Evolutionary conservation across 2,113 vertebrate genomes (phyloP), one percentile per base, ranked within the genome.

Genomic region (Tinamus guttatus): DNA sequence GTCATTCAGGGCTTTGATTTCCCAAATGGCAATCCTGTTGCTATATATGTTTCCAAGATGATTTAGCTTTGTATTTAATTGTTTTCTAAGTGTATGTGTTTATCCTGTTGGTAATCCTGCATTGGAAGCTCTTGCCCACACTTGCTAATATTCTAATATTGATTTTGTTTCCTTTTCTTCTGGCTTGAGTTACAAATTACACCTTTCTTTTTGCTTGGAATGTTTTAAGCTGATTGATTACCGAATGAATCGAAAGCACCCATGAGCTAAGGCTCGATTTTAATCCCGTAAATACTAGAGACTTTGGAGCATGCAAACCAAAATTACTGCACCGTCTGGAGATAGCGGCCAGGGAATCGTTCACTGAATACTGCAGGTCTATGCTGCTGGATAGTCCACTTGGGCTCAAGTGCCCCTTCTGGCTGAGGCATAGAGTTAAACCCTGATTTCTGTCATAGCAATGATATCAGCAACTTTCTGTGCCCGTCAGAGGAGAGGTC

Each of bases 191-290:
- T 96, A 92, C 80, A 93, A 96, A 94, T 95, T 90, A 79, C 18
- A 85, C 21, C 8, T 7, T 92, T 76, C 21, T 87, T 73, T 88
- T 90, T 74, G 9, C 67, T 96, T 88, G 87, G 43, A 83, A 76
- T 89, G 65, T 84, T 95, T 95, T 93, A 76, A 79, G 54, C 56
- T 97, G 73, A 95, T 97, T 95, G 87, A 87, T 97, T 71, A n/a
- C 67, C 84, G 64, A 78, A 96, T 17, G 32, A 93, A 94, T 75
- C 1, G 11, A 87, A 85, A 67, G 36, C 21, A 93, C 62, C 84
- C 68, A 87, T 54, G 38, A 88, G 60, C 64, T 54, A 87, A 80
- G 38, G 49, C 56, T 94, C 96, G 88, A 89, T 96, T 95, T 95
- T 87, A 94, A 45, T 95, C 32, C 52, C 65, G 32, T 78, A 64